A percentile compares a stretch with the other conserved stretches of the same genome.
These are phyloP conservation scores for Drosophila aff. DNA, from an alignment of 1,140 invertebrate genomes.

Conservation along the genomic window DNA sequence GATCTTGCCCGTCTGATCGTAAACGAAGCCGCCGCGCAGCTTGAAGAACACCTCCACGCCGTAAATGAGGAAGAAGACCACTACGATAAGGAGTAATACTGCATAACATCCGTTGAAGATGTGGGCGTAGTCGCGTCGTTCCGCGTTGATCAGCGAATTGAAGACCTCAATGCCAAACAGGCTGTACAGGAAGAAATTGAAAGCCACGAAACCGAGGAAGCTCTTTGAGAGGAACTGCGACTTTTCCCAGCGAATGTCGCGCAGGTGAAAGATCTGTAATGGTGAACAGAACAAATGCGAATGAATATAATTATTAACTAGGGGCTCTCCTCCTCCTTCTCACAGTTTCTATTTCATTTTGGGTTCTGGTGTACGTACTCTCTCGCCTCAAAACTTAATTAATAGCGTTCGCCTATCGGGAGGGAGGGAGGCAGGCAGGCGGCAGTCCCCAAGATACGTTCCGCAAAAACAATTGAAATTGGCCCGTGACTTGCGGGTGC, in stretches of 20 bases:
- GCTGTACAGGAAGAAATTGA: conserved; percentile 95
- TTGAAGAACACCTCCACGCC: conserved; percentile 98
- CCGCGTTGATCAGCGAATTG: conserved; percentile 72
- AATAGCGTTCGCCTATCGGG: conserved; percentile 16
- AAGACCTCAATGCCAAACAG: conserved; percentile 92
- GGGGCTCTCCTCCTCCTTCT: background rate
- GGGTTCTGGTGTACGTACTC: conserved; percentile 14
- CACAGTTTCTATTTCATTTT: conserved; percentile 15
- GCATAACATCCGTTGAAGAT: conserved; percentile 97
- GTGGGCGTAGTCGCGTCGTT: conserved; percentile 86
- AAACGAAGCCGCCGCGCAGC: conserved; percentile 88
- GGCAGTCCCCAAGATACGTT: conserved; percentile 19
- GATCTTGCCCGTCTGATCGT: conserved; percentile 79
- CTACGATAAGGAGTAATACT: conserved; percentile 94
- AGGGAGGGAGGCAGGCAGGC: background rate
- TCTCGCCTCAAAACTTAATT: conserved; percentile 39
- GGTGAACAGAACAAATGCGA: conserved; percentile 50
- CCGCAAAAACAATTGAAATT: conserved; percentile 41
- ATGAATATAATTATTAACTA: conserved; percentile 10
- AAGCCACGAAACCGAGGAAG: conserved; percentile 95
- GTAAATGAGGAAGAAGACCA: conserved; percentile 97
- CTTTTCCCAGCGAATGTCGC: conserved; percentile 93
- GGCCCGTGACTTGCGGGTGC: conserved; percentile 14
- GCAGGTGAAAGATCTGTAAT: conserved; percentile 94
- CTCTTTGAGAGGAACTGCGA: conserved; percentile 97